Percentiles rank a stretch among this genome's conserved stretches.
Conservation (phyloP, 2,797 vertebrate species). For the Momotus momota region DNA sequence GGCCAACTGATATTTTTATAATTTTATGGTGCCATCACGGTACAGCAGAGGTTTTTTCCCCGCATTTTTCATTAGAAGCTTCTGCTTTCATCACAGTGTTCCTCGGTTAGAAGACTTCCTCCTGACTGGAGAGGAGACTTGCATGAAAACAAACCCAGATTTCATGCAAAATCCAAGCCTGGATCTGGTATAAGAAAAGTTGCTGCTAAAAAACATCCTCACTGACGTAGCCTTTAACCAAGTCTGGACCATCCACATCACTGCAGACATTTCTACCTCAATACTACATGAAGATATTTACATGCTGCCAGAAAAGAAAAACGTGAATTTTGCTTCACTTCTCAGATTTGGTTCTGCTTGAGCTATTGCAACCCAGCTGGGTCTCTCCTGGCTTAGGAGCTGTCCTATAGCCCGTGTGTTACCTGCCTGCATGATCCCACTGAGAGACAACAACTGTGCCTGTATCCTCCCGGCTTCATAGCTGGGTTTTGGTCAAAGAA, state of each 20-base stretch:
- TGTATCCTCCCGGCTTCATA: background rate
- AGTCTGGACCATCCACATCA: background rate
- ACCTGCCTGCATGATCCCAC: background rate
- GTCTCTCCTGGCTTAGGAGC: background rate
- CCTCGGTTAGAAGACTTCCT: background rate
- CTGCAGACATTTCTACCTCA: background rate
- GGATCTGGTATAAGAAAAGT: background rate
- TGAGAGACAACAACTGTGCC: rapidly evolving
- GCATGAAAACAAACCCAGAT: background rate
- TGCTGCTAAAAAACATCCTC: background rate
- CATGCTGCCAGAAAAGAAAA: background rate
- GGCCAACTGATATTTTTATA: background rate
- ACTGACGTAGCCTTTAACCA: background rate
- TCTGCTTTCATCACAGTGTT: background rate
- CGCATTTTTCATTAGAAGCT: background rate
- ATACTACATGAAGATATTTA: background rate
- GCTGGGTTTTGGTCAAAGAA: background rate
- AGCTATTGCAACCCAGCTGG: background rate
- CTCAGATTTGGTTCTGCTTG: background rate
- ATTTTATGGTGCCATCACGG: slow-evolving; percentile 22
- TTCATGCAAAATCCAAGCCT: background rate
- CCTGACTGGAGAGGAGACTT: background rate
- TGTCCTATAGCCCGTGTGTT: background rate
- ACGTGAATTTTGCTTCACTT: background rate
- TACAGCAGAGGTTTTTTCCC: background rate